Evolutionary conservation across 1,140 invertebrate species (phyloP), one percentile per base, ranked within the genome.

Genomic region (Megalonaias nervosa): DNA sequence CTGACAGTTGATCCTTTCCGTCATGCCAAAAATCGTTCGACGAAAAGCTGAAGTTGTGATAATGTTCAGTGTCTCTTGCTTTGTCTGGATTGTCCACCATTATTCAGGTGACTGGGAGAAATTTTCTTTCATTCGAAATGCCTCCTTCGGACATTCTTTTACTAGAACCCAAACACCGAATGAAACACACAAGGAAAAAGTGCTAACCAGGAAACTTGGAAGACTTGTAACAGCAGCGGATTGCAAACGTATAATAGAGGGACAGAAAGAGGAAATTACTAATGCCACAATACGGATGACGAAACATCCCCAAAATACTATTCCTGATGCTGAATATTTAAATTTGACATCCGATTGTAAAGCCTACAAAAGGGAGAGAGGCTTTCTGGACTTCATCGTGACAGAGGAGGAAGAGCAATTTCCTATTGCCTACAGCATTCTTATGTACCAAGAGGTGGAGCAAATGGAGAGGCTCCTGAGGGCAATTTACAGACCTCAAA

Each of bases 401-500:
- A 62, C 58, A 4, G 62, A 75, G 19, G 84, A 87, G 23, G 82
- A 87, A 74, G 56, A 61, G 31, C 68, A 83, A 21, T 85, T 86
- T 72, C 82, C 87, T 0, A 73, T 88, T 15, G 83, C 85, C 15
- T 89, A 72, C 71, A 83, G 80, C 64, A 86, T 87, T 48, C 17
- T 87, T 15, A 71, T 86, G 14, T 85, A 83, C 64, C 79, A 81
- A 71, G 82, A 88, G 38, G 74, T 82, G 0, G 83, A 84, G 59
- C 87, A 87, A 76, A 72, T 81, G 1, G 88, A 89, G 71, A 72
- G 82, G 57, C 71, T 90, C 16, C 67, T 90, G 17, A 75, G 82
- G 17, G 71, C 83, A 12, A 88, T 90, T 58, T 90, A 89, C 68
- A 69, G 87, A n/a, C 86, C 84, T 15, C 83, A 88, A n/a, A 90